Evolutionary conservation across 2,888 invertebrate species (phyloP).

Genomic region (Drosophila eohydei): DNA sequence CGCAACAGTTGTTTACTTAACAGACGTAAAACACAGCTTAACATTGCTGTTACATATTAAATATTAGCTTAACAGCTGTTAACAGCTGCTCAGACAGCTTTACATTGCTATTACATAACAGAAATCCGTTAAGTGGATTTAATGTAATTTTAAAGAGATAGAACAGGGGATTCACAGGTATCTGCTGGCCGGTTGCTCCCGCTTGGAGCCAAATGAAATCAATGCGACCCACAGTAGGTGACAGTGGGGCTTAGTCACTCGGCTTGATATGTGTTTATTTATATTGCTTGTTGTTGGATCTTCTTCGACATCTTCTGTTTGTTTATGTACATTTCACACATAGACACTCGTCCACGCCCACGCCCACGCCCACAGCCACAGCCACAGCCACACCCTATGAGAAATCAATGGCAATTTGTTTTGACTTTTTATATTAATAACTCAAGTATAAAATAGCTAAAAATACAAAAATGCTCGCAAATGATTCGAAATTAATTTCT

Average conservation of each 20-base stretch:
- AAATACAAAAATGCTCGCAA: slow-evolving; percentile 22
- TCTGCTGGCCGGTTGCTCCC: no score
- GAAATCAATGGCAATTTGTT: slow-evolving; percentile 25
- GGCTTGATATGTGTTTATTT: slow-evolving; percentile 37
- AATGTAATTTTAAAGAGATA: no score
- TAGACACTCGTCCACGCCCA: not conserved
- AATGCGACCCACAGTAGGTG: not conserved
- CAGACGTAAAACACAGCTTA: not conserved
- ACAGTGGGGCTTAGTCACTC: slow-evolving; percentile 30
- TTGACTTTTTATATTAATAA: slow-evolving; percentile 47
- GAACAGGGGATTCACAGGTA: not conserved
- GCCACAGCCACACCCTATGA: not conserved
- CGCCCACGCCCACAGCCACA: not conserved
- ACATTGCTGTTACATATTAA: not conserved
- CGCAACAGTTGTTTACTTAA: not conserved
- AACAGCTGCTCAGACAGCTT: not conserved
- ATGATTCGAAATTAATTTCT: slow-evolving; percentile 21
- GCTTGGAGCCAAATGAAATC: not conserved
- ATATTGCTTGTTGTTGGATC: slow-evolving; percentile 18
- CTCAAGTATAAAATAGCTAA: slow-evolving; percentile 37
- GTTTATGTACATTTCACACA: slow-evolving; percentile 18
- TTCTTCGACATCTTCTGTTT: slow-evolving; percentile 20
- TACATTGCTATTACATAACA: no score
- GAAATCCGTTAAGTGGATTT: no score
- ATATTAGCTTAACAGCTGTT: not conserved